phyloP scores from a whole-genome alignment of 2,888 invertebrate species.

The Drosophila fungiperda region DNA sequence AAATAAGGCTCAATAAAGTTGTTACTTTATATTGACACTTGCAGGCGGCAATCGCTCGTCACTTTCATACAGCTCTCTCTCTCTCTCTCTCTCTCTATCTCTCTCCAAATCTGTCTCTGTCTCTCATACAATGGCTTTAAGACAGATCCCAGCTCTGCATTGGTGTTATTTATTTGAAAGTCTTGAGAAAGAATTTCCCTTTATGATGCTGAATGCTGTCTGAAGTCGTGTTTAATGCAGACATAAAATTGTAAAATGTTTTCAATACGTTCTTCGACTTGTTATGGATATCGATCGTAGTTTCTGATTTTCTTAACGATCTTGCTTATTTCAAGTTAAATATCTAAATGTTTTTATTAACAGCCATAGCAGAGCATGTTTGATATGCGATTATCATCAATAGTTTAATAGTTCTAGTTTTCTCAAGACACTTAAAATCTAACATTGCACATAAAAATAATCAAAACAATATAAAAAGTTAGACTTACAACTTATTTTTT shows the following conservation, averaged over 20 bases:
- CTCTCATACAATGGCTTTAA: conserved; percentile 20
- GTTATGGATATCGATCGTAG: conserved; percentile 20
- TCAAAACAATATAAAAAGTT: conserved; percentile 9
- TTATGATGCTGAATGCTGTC: conserved; percentile 21
- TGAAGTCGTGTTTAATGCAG: conserved; percentile 60
- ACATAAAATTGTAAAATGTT: conserved; percentile 65
- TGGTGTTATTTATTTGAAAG: conserved; percentile 70
- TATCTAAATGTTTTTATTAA: conserved; percentile 59
- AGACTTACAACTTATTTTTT: neutral
- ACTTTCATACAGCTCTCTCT: conserved; percentile 35
- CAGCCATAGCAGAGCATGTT: conserved; percentile 30
- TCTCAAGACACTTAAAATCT: conserved; percentile 13
- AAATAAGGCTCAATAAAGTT: conserved; percentile 85
- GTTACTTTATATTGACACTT: conserved; percentile 85
- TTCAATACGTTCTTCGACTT: conserved; percentile 57
- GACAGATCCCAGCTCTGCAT: conserved; percentile 31
- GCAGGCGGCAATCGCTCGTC: conserved; percentile 82
- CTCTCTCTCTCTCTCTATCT: neutral
- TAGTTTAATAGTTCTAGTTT: conserved; percentile 22
- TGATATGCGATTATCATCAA: conserved; percentile 37
- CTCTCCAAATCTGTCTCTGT: neutral
- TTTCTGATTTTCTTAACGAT: conserved; percentile 56
- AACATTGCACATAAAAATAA: conserved; percentile 11
- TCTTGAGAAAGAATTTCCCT: conserved; percentile 71
- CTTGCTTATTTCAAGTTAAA: conserved; percentile 60